These are phyloP conservation scores for Ailurus styani DNA, from an alignment of 2,113 vertebrate genomes.

Conservation along the genomic window DNA sequence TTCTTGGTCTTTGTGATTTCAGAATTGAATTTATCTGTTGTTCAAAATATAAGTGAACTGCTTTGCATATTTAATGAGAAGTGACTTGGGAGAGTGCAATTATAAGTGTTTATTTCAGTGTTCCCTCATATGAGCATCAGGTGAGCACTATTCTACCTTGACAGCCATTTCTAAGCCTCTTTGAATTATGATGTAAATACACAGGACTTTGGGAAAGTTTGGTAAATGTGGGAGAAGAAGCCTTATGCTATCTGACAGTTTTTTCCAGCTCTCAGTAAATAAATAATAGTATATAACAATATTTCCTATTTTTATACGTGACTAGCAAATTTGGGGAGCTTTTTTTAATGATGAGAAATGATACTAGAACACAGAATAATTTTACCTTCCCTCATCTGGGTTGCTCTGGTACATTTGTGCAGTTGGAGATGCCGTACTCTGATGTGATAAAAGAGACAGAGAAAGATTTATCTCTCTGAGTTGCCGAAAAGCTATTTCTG, in stretches of 20 bases:
- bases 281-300: neutral
- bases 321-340: neutral
- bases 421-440: conserved; percentile 59
- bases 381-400: conserved; percentile 61
- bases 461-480: conserved; percentile 75
- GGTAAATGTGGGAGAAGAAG: neutral
- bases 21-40: neutral
- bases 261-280: neutral
- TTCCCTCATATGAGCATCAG: neutral
- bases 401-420: conserved; percentile 50
- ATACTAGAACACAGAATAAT: neutral
- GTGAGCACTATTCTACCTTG: neutral
- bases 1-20: neutral
- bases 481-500: conserved; percentile 79
- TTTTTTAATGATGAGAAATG: neutral
- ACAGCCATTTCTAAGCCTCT: neutral
- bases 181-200: neutral
- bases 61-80: neutral
- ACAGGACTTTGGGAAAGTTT: neutral
- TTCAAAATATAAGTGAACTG: neutral
- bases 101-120: neutral
- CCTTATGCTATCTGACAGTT: neutral
- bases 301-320: neutral
- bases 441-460: conserved; percentile 71
- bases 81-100: neutral